These are phyloP conservation scores for Microtus richardsoni DNA, from an alignment of 2,113 vertebrate species.

Conservation along the genomic window DNA sequence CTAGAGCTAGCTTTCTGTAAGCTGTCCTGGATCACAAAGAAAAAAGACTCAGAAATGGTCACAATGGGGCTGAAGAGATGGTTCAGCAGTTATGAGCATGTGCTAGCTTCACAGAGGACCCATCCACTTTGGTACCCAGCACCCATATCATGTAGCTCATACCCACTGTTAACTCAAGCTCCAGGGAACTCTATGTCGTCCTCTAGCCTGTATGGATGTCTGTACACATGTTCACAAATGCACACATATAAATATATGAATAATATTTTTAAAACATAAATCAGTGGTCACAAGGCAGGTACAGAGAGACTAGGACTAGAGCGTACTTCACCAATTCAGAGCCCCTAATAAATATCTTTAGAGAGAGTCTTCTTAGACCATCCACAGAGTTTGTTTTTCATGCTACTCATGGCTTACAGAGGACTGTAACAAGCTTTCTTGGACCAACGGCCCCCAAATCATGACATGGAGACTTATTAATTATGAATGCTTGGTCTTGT, in stretches of 20 bases:
- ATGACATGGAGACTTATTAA: not conserved
- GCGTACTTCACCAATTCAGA: no score
- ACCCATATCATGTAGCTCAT: no score
- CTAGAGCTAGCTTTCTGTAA: not conserved
- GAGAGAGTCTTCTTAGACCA: not conserved
- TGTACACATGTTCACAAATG: not conserved
- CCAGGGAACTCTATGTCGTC: not conserved
- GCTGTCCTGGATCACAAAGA: not conserved
- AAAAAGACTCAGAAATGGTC: not conserved
- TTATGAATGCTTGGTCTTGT: not conserved
- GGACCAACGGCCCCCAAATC: not conserved
- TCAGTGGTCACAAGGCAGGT: not conserved
- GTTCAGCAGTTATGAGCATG: not conserved
- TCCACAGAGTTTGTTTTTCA: not conserved
- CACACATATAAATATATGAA: not conserved
- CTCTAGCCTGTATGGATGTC: not conserved
- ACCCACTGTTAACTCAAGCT: not conserved
- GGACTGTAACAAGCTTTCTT: not conserved
- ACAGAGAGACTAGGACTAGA: not conserved
- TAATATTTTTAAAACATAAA: not conserved
- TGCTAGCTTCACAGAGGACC: not conserved
- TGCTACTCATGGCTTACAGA: not conserved
- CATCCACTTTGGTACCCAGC: not conserved
- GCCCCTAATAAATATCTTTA: not conserved
- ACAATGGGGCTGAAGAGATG: not conserved